Evolutionary conservation across 2,113 vertebrate genomes (phyloP).

Genomic region (Eclectus roratus): DNA sequence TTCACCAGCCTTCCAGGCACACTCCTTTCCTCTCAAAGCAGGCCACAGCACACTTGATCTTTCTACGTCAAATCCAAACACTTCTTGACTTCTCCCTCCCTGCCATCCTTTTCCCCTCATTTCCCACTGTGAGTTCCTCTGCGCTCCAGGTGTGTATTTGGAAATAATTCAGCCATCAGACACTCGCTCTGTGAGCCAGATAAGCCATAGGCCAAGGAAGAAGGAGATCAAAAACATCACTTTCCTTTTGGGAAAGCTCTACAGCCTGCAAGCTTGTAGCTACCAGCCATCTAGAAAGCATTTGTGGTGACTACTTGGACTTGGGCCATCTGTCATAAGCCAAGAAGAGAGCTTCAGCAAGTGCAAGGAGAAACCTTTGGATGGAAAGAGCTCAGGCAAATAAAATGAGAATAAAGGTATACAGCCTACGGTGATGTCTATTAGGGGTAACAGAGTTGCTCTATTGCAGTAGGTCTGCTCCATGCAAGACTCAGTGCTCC

Average conservation of each 20-base stretch:
- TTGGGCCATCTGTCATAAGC: neutral
- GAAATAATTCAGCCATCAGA: neutral
- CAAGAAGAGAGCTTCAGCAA: neutral
- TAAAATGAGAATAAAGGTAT: neutral
- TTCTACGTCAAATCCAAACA: constrained; percentile 22
- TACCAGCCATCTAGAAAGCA: neutral
- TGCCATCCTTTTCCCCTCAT: neutral
- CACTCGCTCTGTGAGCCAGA: neutral
- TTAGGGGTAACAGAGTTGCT: neutral
- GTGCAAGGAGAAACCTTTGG: neutral
- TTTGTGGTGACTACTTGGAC: neutral
- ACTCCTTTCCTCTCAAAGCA: neutral
- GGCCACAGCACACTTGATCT: constrained; percentile 31
- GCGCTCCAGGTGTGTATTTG: neutral
- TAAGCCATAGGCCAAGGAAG: neutral
- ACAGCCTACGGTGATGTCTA: neutral
- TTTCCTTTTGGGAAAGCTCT: neutral
- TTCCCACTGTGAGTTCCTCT: neutral
- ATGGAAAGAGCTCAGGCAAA: neutral
- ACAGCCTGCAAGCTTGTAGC: neutral
- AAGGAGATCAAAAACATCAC: neutral
- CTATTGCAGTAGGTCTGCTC: neutral
- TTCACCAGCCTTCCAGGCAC: constrained; percentile 17
- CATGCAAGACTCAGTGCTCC: neutral
- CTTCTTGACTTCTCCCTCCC: neutral